Base-by-base conservation (phyloP, 1,140 invertebrate genomes). In the Arion vulgaris region DNA sequence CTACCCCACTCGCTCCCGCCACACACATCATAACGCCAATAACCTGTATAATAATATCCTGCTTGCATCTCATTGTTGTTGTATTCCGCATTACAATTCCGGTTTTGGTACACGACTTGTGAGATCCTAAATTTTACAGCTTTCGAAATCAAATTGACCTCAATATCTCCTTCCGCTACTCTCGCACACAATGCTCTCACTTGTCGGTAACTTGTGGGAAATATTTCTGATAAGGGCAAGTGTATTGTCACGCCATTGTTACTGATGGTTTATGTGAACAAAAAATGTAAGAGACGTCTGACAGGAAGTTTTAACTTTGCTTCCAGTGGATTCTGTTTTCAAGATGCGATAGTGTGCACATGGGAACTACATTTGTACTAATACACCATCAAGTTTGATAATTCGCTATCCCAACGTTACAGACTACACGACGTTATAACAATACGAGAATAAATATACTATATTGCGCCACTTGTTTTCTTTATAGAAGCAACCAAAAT, bases 201-300 rank as follows among this genome's bases (percentile, higher is more conserved):
- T 34, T 45, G 41, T 26, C 41, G 2, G 41, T 9, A n/a, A 28
- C 17, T 51, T 45, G 73, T 45, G 39, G 39, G 39, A 75, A 49
- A 75, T 32, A n/a, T 32, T 66, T 66, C n/a, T 66, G 62, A 66
- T 66, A 66, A 66, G n/a, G 45, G 38, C 39, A 5, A 26, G 39
- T 45, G 73, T 45, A 66, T 32, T 66, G 28, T 66, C 62, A 32
- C 62, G 62, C 62, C 62, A 66, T 66, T 66, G 62, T 66, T 34
- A 34, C 11, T 32, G 28, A 66, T 13, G 39, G n/a, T 45, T n/a
- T 26, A 45, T 32, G 28, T 45, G 39, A n/a, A n/a, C n/a, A n/a
- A 45, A 75, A 49, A 75, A 66, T 1, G 0, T 28, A 1, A 32
- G 62, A 0, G 4, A 34, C 15, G 26, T 5, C 41, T 28, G 28